Evolutionary conservation across 2,797 vertebrate genomes (phyloP).

Genomic region (Chanos chanos): DNA sequence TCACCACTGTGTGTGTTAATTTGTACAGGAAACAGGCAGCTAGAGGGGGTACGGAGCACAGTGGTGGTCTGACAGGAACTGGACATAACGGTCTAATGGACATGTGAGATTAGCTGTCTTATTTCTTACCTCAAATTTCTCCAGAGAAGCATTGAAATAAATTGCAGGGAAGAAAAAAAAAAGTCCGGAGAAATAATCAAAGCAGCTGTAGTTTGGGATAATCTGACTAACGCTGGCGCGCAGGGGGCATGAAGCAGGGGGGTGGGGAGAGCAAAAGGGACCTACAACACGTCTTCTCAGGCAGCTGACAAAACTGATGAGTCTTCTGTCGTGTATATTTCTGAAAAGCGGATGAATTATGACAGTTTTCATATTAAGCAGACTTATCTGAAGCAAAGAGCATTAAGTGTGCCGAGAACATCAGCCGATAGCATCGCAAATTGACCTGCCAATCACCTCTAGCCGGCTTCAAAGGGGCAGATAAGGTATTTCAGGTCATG

Average conservation of each 20-base stretch:
- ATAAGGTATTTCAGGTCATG: constrained; percentile 77
- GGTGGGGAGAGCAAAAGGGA: constrained; percentile 48
- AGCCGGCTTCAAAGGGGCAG: constrained; percentile 70
- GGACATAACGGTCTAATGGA: constrained; percentile 72
- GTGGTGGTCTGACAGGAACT: constrained; percentile 78
- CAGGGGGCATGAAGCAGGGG: constrained; percentile 43
- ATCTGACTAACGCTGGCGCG: constrained; percentile 75
- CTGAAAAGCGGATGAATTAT: constrained; percentile 71
- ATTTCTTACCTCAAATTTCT: constrained; percentile 3
- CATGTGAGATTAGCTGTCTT: constrained; percentile 21
- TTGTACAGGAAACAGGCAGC: constrained; percentile 90
- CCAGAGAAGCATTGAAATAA: background rate
- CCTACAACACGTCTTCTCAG: constrained; percentile 55
- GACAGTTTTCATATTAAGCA: constrained; percentile 80
- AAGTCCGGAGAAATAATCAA: constrained; percentile 57
- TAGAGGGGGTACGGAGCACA: constrained; percentile 77
- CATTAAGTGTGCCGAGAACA: constrained; percentile 73
- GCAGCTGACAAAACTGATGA: constrained; percentile 71
- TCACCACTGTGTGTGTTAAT: constrained; percentile 99
- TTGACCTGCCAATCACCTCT: constrained; percentile 77
- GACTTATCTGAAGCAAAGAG: constrained; percentile 77
- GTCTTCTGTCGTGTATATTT: constrained; percentile 61
- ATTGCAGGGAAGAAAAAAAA: background rate
- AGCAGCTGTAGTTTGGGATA: constrained; percentile 61
- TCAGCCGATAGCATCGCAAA: constrained; percentile 76